Evolutionary conservation across 2,113 vertebrate genomes (phyloP).

Genomic region (Carettochelys insculpta): DNA sequence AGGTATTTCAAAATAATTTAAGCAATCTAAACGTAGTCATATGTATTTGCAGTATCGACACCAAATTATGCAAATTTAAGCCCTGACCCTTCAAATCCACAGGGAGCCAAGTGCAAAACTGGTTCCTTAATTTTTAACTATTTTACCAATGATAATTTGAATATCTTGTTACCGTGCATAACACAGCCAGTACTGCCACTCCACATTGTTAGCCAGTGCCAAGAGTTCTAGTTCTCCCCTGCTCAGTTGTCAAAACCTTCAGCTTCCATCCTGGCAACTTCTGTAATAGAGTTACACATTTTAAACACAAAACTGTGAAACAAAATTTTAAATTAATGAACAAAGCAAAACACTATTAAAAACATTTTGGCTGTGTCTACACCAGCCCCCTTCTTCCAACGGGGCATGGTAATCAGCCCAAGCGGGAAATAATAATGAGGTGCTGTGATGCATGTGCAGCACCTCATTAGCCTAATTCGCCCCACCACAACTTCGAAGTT

Average conservation of each 20-base stretch:
- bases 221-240: background rate
- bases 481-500: no score
- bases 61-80: background rate
- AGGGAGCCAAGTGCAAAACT: background rate
- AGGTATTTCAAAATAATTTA: no score
- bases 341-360: background rate
- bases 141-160: background rate
- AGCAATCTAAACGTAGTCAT: no score
- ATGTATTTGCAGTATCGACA: fast-evolving
- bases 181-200: background rate
- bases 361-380: no score
- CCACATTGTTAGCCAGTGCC: background rate
- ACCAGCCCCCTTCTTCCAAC: no score
- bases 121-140: fast-evolving
- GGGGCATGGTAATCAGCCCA: no score
- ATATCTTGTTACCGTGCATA: background rate
- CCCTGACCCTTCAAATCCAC: fast-evolving
- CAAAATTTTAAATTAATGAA: fast-evolving
- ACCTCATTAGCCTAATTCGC: no score
- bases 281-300: background rate
- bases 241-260: background rate
- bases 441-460: no score
- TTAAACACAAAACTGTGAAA: fast-evolving
- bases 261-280: fast-evolving
- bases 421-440: no score